Conservation (phyloP, 2,797 vertebrate species). For the Anabacerthia variegaticeps region DNA sequence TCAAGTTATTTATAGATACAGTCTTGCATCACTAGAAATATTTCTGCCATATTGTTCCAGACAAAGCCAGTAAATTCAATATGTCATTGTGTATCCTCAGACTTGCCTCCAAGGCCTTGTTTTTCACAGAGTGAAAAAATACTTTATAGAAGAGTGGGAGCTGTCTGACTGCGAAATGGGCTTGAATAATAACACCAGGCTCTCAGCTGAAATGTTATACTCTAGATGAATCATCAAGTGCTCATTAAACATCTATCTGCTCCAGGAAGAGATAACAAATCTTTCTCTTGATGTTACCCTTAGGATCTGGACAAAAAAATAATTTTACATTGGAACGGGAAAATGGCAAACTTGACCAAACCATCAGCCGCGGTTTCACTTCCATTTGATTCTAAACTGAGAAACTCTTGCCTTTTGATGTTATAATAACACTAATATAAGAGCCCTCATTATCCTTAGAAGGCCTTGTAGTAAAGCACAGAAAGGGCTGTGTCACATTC, state of each 20-base stretch:
- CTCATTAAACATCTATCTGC: slow-evolving; percentile 21
- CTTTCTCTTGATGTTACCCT: slow-evolving; percentile 31
- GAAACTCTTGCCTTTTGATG: not conserved
- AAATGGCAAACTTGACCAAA: not conserved
- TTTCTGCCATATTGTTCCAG: slow-evolving; percentile 46
- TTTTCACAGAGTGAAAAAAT: slow-evolving; percentile 48
- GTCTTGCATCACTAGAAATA: slow-evolving; percentile 38
- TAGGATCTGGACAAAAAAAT: slow-evolving; percentile 11
- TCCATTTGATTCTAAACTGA: slow-evolving; percentile 5
- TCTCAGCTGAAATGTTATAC: slow-evolving; percentile 7
- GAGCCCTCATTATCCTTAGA: not conserved
- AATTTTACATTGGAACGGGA: not conserved
- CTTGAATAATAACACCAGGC: slow-evolving; percentile 13
- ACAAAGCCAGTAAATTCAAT: slow-evolving; percentile 46
- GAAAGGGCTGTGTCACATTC: not conserved
- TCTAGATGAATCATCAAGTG: not conserved
- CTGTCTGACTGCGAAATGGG: not conserved
- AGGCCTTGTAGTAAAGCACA: not conserved
- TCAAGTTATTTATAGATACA: slow-evolving; percentile 26
- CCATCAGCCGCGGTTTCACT: not conserved
- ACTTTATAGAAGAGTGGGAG: slow-evolving; percentile 34
- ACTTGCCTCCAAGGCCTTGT: slow-evolving; percentile 50
- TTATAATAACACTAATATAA: not conserved
- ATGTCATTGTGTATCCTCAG: slow-evolving; percentile 8
- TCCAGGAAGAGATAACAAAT: not conserved